Evolutionary conservation across 2,113 vertebrate genomes (phyloP).

Genomic region (Carollia perspicillata): DNA sequence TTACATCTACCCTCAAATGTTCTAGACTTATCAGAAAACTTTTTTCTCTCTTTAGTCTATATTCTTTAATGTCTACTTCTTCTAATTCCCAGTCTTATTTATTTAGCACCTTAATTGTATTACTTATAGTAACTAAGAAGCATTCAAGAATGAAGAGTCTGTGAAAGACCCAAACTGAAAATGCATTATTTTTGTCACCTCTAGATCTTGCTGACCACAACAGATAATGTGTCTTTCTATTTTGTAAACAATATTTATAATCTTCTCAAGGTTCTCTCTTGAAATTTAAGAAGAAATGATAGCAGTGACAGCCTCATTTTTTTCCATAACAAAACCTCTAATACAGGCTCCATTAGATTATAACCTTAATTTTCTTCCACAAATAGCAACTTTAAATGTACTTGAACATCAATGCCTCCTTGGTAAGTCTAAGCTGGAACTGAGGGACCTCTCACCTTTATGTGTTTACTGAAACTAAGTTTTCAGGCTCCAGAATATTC

Average conservation of each 20-base stretch:
- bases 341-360: not conserved
- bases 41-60: not conserved
- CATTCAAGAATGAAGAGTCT: not conserved
- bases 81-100: not conserved
- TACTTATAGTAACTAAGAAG: not conserved
- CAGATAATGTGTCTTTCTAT: not conserved
- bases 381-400: not conserved
- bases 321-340: not conserved
- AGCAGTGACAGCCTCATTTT: not conserved
- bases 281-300: not conserved
- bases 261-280: not conserved
- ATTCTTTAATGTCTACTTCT: not conserved
- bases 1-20: not conserved
- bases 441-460: not conserved
- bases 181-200: not conserved
- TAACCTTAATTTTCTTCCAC: not conserved
- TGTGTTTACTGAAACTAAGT: not conserved
- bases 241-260: constrained; percentile 24
- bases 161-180: not conserved
- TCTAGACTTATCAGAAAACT: not conserved
- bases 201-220: not conserved
- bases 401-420: not conserved
- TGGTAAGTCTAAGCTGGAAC: not conserved
- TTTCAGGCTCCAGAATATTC: not conserved
- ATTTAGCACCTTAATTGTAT: not conserved